Percentiles rank a stretch among this genome's conserved stretches.
Evolutionary conservation across 2,888 invertebrate species (phyloP).

Genomic region (Subacronicta megacephala): DNA sequence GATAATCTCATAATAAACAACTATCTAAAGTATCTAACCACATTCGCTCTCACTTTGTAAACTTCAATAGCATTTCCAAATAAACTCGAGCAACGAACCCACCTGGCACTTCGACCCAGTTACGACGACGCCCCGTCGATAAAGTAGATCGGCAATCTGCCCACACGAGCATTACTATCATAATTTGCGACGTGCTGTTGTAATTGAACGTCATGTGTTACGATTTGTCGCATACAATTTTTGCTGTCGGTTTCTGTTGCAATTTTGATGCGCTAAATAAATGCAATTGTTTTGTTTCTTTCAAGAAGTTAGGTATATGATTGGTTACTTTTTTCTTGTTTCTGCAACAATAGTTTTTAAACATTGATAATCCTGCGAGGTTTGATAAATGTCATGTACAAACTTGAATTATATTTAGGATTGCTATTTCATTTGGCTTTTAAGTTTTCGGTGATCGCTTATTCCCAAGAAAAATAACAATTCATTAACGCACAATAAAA

Average conservation of each 20-base stretch:
- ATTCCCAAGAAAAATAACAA: too few species aligned
- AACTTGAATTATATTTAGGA: too few species aligned
- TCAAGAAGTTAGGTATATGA: too few species aligned
- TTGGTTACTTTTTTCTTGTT: too few species aligned
- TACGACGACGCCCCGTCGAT: conserved; percentile 63
- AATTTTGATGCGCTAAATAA: neutral
- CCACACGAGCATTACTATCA: conserved; percentile 63
- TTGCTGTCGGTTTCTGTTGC: conserved; percentile 21
- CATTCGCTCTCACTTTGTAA: conserved; percentile 3
- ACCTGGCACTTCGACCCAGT: conserved; percentile 57
- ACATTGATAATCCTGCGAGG: too few species aligned
- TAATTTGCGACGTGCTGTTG: conserved; percentile 43
- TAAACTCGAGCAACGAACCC: conserved; percentile 45
- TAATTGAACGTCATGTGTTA: conserved; percentile 13
- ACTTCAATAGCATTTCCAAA: conserved; percentile 27
- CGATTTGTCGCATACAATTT: conserved; percentile 31
- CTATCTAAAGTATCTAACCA: conserved; percentile 1
- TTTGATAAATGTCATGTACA: too few species aligned
- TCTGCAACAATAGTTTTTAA: too few species aligned
- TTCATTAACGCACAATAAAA: neutral
- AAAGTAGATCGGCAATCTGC: conserved; percentile 64
- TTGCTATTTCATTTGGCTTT: too few species aligned
- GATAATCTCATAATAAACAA: neutral
- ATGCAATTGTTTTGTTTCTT: neutral
- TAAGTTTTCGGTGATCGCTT: too few species aligned